phyloP scores from a whole-genome alignment of 2,113 vertebrate species.

The Zingel zingel region DNA sequence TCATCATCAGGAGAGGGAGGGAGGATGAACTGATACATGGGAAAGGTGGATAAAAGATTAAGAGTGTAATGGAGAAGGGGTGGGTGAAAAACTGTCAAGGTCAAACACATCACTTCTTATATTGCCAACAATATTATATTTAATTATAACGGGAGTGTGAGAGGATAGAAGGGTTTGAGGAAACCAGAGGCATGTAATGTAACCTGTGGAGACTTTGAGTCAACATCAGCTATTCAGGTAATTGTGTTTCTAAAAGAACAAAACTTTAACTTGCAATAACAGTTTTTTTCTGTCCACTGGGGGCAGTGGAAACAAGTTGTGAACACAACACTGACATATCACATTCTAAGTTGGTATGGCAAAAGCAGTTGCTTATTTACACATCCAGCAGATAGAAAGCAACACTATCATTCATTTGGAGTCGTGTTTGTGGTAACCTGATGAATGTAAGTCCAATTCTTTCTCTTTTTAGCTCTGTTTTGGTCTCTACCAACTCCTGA shows the following conservation, averaged over 20 bases:
- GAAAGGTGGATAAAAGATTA: conserved; percentile 42
- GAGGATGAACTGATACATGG: conserved; percentile 40
- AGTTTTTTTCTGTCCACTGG: neutral
- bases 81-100: conserved; percentile 22
- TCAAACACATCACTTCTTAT: neutral
- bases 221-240: neutral
- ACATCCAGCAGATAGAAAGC: neutral
- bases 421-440: no score
- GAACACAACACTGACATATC: neutral
- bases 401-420: neutral
- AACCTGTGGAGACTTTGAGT: neutral
- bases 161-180: neutral
- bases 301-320: neutral
- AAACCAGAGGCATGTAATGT: neutral
- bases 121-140: neutral
- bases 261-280: neutral
- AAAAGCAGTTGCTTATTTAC: neutral
- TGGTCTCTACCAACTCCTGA: no score
- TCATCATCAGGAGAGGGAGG: conserved; percentile 52
- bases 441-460: no score
- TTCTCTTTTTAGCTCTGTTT: no score
- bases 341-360: neutral
- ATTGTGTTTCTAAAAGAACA: neutral
- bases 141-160: neutral
- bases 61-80: conserved; percentile 39